Percentiles rank a stretch among this genome's conserved stretches.
Evolutionary conservation across 2,797 vertebrate species (phyloP).

Genomic region (Enteromius thamalakanensis): DNA sequence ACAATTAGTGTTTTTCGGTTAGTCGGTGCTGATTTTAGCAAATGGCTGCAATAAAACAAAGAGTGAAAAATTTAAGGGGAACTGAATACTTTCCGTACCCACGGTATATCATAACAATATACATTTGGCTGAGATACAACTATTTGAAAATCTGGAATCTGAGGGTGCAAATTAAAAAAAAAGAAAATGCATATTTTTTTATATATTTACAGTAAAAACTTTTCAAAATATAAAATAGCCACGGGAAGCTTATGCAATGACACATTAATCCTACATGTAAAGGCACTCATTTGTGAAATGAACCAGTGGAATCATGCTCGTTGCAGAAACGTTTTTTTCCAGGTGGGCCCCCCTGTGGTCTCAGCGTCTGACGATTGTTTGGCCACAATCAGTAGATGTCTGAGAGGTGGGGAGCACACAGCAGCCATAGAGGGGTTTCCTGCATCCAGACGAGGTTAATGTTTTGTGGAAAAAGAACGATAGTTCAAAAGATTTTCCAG

Average conservation of each 20-base stretch:
- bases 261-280: not conserved
- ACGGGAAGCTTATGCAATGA: not conserved
- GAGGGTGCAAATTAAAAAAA: no score
- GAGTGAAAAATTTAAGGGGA: no score
- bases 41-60: no score
- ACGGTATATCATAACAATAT: not conserved
- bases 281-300: not conserved
- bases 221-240: no score
- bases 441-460: not conserved
- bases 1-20: no score
- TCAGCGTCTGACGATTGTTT: constrained; percentile 16
- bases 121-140: not conserved
- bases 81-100: no score
- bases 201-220: no score
- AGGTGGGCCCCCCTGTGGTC: constrained; percentile 43
- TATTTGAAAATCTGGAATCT: no score
- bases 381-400: not conserved
- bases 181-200: no score
- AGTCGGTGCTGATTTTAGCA: no score
- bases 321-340: not conserved
- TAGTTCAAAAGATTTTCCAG: constrained; percentile 33
- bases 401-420: constrained; percentile 34
- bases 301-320: constrained; percentile 1
- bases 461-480: constrained; percentile 27
- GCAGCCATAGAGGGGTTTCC: constrained; percentile 37